Evolutionary conservation across 23 tunicate genomes (phyloP).

Genomic region (Trididemnum miniatum): DNA sequence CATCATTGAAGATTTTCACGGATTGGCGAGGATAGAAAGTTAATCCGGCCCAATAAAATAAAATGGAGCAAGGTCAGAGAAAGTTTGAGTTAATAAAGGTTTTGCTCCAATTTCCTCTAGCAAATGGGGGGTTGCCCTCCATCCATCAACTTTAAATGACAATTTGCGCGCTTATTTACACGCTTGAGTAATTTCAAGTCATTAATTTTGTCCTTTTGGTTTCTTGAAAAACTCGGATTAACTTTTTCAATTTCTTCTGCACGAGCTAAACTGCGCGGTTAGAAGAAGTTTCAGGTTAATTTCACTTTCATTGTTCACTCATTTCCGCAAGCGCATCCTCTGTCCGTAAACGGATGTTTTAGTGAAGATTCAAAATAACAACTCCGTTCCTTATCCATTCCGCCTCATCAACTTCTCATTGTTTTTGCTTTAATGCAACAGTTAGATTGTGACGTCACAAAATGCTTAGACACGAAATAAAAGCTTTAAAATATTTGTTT

Average conservation of each 20-base stretch:
- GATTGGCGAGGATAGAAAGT: too few relatives aligned
- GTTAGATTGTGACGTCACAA: background rate
- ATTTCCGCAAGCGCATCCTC: background rate
- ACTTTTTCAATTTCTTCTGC: background rate
- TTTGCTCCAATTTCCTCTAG: too few relatives aligned
- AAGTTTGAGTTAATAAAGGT: too few relatives aligned
- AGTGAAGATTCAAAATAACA: background rate
- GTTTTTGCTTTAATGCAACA: background rate
- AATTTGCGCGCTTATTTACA: background rate
- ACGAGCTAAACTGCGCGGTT: background rate
- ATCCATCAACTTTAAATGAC: background rate
- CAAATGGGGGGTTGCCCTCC: too few relatives aligned
- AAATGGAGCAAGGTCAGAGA: too few relatives aligned
- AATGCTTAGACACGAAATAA: background rate
- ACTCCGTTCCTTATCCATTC: background rate
- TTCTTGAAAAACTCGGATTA: background rate
- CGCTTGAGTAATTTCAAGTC: background rate
- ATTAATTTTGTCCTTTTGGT: background rate
- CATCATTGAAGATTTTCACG: too few relatives aligned
- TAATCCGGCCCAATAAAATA: too few relatives aligned
- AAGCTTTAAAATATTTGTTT: background rate
- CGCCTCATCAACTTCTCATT: background rate
- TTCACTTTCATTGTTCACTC: background rate
- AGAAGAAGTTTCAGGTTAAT: background rate
- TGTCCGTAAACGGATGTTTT: background rate